Evolutionary conservation across 2,888 invertebrate species (phyloP), one percentile per base, ranked within the genome.

Genomic region (Brassicogethes aeneus): DNA sequence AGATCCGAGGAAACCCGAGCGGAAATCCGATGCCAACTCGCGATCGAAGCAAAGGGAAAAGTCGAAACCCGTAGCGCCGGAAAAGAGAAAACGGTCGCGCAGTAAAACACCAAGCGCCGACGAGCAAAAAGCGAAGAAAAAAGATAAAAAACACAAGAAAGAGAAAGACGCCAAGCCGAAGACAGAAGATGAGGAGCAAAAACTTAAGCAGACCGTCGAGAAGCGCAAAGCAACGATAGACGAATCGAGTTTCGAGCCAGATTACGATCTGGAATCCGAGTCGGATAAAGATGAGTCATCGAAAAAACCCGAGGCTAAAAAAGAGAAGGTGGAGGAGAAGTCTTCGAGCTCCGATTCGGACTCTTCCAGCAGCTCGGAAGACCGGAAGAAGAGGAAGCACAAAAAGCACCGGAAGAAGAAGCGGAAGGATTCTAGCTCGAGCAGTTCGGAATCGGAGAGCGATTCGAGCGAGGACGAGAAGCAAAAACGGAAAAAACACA

Each of bases 231-330:
- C 80, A 5, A 76, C 77, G 3, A 65, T 84, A 32, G 83, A 85
- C 53, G 85, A 85, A 65, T 76, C 82, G 0, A 80, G 73, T 56
- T 84, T 84, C 57, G 84, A 81, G 55, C 84, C 83, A 0, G 84
- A 85, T 59, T 84, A 85, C 61, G 84, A 84, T 49, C 72, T 79
- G 3, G 82, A 82, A 44, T 74, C 71, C 14, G 82, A 82, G 51
- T 69, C 70, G 2, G 80, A 81, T 45, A 75, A 73, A 10, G 76
- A 77, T 23, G 54, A 55, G 62, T 73, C 66, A 72, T 44, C 44
- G 74, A 60, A 76, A 74, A 52, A 64, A 61, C 41, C 70, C 59
- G 52, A 55, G 5, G 39, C 52, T 1, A 53, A 54, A 44, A 66
- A 69, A n/a, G 54, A 54, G 16, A 50, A 46, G 15, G 44, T 48